Percentiles rank a stretch among this genome's conserved stretches.
These are phyloP conservation scores for Urocolius indicus DNA, from an alignment of 2,113 vertebrate genomes.

Conservation along the genomic window DNA sequence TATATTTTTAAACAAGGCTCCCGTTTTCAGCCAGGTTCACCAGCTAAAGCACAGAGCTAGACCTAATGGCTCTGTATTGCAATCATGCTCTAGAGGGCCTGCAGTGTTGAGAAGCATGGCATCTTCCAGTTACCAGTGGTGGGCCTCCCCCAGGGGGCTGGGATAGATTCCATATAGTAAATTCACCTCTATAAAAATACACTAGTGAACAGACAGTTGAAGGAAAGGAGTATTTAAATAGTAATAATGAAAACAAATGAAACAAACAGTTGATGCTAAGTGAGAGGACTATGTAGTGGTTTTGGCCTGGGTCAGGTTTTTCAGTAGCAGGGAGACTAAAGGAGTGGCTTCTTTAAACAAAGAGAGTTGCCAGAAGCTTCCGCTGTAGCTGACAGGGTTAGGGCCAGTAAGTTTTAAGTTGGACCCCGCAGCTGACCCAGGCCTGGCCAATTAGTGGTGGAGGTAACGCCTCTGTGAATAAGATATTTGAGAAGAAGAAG, in stretches of 20 bases:
- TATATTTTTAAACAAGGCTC: neutral
- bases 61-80: neutral
- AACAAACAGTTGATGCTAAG: neutral
- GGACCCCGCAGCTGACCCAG: no score
- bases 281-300: no score
- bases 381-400: no score
- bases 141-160: neutral
- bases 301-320: no score
- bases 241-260: neutral
- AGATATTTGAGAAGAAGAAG: no score
- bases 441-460: no score
- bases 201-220: fast-evolving
- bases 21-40: neutral
- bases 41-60: neutral
- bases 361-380: no score
- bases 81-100: neutral
- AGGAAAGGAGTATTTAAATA: neutral
- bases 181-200: neutral
- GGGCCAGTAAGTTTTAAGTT: no score
- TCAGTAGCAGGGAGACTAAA: no score
- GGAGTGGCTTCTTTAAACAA: no score
- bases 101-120: neutral
- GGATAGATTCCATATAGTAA: neutral
- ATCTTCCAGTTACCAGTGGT: neutral
- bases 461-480: no score